Base-by-base conservation (phyloP, 2,888 invertebrate genomes). In the Dicranocentrus wangi region DNA sequence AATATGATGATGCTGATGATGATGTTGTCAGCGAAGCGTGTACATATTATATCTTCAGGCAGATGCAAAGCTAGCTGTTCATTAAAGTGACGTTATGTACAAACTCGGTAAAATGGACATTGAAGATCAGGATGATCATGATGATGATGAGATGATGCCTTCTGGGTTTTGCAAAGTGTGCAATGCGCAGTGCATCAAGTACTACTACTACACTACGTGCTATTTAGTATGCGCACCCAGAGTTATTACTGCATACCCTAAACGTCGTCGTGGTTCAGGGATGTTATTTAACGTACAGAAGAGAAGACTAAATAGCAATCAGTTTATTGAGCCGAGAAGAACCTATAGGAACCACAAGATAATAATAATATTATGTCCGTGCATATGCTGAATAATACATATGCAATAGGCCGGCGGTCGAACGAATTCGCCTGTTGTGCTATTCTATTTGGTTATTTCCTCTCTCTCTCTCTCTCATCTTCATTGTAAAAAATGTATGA, bases 361-460 rank as follows among this genome's bases (percentile, higher is more conserved):
- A 65, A 65, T 65, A 65, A 39, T 21, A 39, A 32, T 32, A 15
- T 17, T 13, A 43, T 43, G 43, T 7, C 3, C 15, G 19, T 27
- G 13, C 19, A 68, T 47, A 10, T 28, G 2, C 53, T n/a, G n/a
- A n/a, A 27, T 68, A 28, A 27, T 1, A 1, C 13, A 28, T 28
- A 39, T 51, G 5, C 19, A 10, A 17, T 66, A 43, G 42, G 19
- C 10, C 10, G 47, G 10, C 47, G 15, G 47, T 47, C 15, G 47
- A 47, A 47, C 3, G 10, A 5, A 47, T 47, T 47, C n/a, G 2
- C 15, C 7, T 47, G 2, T 53, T 3, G 23, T 55, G 32, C 28
- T 53, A n/a, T 68, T 68, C 53, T 51, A 39, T 69, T 53, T 69
- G 39, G 55, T 69, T 23, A 66, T 19, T 66, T 32, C 69, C 32